Evolutionary conservation across 1,140 invertebrate species (phyloP).

Genomic region (Ceratina japonica): DNA sequence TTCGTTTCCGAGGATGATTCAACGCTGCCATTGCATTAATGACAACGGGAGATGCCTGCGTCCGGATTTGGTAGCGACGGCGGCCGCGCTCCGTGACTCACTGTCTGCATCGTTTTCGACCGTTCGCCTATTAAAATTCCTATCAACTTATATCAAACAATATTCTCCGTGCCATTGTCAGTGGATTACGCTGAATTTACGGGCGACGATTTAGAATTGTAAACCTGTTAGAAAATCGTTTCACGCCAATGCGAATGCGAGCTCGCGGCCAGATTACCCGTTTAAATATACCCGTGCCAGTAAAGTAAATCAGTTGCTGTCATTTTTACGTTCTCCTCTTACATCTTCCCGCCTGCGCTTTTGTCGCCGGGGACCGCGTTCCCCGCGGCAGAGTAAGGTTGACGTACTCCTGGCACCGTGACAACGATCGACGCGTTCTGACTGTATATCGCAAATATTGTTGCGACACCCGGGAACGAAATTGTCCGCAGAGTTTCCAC

Average conservation of each 20-base stretch:
- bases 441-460: conserved; percentile 5
- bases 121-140: not conserved
- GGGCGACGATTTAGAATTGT: not conserved
- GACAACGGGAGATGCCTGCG: conserved; percentile 47
- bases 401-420: conserved; percentile 43
- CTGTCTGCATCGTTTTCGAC: conserved; percentile 20
- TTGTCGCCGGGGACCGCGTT: conserved; percentile 22
- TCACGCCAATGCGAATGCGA: no score
- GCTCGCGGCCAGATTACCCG: conserved; percentile 19
- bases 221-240: no score
- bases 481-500: no score
- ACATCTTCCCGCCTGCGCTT: conserved; percentile 22
- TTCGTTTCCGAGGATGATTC: conserved; percentile 58
- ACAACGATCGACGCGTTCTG: conserved; percentile 53
- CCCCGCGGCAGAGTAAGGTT: conserved; percentile 26
- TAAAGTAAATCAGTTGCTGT: conserved; percentile 52
- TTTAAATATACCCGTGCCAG: conserved; percentile 45
- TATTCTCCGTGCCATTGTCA: conserved; percentile 3
- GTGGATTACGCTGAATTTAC: not conserved
- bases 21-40: conserved; percentile 62
- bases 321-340: conserved; percentile 29
- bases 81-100: conserved; percentile 50
- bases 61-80: conserved; percentile 56
- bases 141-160: conserved; percentile 16
- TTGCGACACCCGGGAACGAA: no score